Conservation (phyloP, 2,888 invertebrate species). For the Rapana venosa region DNA sequence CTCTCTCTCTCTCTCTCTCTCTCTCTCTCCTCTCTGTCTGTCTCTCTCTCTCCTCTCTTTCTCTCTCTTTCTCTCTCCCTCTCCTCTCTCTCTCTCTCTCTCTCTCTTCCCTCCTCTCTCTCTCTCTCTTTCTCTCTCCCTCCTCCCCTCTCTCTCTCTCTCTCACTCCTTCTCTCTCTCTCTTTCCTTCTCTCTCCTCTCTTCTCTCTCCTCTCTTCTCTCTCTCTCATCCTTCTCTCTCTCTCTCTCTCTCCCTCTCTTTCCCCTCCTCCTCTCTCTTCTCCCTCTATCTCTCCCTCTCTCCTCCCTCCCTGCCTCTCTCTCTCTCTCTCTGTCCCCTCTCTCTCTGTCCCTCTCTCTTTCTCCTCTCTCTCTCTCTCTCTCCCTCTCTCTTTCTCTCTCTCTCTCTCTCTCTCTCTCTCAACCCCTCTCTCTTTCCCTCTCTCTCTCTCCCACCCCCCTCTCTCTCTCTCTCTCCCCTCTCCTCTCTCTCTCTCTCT, state of each 20-base stretch:
- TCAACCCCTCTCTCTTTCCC: not conserved
- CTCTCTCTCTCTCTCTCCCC: too few species aligned
- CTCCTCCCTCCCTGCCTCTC: too few species aligned
- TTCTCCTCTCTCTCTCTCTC: not conserved
- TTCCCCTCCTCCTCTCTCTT: too few species aligned
- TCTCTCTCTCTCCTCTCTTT: not conserved
- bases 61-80: not conserved
- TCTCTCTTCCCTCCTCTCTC: not conserved
- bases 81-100: not conserved
- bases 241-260: not conserved
- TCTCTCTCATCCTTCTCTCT: not conserved
- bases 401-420: too few species aligned
- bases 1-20: not conserved
- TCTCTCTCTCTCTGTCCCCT: not conserved
- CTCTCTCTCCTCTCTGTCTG: not conserved
- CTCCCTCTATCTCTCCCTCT: not conserved
- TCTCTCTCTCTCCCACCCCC: too few species aligned
- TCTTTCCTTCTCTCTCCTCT: not conserved
- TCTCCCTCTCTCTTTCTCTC: not conserved
- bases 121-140: too few species aligned
- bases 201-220: too few species aligned
- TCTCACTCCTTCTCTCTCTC: not conserved
- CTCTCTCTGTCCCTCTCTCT: not conserved
- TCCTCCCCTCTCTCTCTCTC: not conserved
- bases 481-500: too few species aligned